These are phyloP conservation scores for Melozone crissalis DNA, from an alignment of 2,113 vertebrate species.

Conservation along the genomic window DNA sequence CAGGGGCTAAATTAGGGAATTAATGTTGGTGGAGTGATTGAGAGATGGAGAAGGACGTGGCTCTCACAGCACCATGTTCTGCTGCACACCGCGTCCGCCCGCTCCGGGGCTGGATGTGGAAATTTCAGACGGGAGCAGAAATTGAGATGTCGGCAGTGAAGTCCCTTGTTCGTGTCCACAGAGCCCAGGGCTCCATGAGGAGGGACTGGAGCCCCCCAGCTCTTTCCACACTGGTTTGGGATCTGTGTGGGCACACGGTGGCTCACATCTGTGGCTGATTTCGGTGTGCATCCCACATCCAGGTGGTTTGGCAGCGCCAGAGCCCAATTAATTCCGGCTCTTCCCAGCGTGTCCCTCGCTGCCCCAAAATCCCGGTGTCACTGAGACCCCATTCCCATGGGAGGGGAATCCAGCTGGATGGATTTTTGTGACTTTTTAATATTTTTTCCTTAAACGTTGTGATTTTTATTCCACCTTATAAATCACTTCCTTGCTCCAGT, in stretches of 20 bases:
- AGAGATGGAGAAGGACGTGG: not conserved
- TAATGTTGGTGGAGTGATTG: not conserved
- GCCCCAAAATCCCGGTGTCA: not conserved
- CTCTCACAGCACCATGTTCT: not conserved
- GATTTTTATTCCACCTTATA: slow-evolving; percentile 28
- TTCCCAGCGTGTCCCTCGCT: fast-evolving
- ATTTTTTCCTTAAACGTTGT: not conserved
- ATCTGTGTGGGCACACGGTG: fast-evolving
- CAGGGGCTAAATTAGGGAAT: slow-evolving; percentile 28
- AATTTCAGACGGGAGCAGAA: not conserved
- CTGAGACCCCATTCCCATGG: fast-evolving
- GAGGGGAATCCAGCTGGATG: not conserved
- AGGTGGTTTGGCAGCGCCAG: not conserved
- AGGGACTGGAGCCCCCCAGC: not conserved
- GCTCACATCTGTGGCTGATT: not conserved
- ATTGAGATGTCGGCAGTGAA: fast-evolving
- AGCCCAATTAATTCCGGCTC: fast-evolving
- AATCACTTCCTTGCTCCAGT: not conserved
- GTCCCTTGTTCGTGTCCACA: fast-evolving
- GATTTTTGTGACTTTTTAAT: not conserved
- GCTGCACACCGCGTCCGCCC: fast-evolving
- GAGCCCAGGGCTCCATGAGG: not conserved
- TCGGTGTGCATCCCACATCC: fast-evolving
- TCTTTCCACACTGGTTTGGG: not conserved
- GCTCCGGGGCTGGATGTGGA: fast-evolving